A percentile compares a stretch with the other conserved stretches of the same genome.
Evolutionary conservation across 2,113 vertebrate genomes (phyloP).

Genomic region (Oxygymnocypris stewartii): DNA sequence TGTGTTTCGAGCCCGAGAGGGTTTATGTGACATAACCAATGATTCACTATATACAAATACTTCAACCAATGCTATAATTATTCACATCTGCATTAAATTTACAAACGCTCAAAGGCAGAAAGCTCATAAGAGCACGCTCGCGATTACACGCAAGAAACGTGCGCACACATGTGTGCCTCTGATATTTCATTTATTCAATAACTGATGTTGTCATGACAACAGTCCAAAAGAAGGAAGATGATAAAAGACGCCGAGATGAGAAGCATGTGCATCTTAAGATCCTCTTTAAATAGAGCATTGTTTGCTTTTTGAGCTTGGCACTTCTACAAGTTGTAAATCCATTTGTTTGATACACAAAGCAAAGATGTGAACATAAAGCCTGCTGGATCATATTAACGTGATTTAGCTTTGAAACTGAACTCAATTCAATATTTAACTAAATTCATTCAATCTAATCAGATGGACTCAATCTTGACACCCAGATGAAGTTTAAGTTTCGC

Average conservation of each 20-base stretch:
- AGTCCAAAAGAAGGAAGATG: constrained; percentile 8
- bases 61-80: background rate
- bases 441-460: background rate
- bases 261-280: constrained; percentile 20
- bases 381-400: background rate
- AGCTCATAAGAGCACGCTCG: background rate
- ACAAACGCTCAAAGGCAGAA: background rate
- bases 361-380: background rate
- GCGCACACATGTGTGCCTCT: background rate
- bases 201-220: constrained; percentile 44
- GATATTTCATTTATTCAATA: constrained; percentile 38
- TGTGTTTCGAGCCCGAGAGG: background rate
- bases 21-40: background rate
- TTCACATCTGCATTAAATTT: background rate
- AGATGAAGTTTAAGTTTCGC: background rate
- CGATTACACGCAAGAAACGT: background rate
- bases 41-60: background rate
- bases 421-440: background rate
- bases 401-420: constrained; percentile 7
- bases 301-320: background rate
- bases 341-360: constrained; percentile 11
- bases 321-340: background rate
- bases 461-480: background rate
- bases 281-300: background rate
- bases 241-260: background rate